A percentile compares a stretch with the other conserved stretches of the same genome.
These are phyloP conservation scores for Drosophila austrosaltans DNA, from an alignment of 2,888 invertebrate genomes.

Conservation along the genomic window DNA sequence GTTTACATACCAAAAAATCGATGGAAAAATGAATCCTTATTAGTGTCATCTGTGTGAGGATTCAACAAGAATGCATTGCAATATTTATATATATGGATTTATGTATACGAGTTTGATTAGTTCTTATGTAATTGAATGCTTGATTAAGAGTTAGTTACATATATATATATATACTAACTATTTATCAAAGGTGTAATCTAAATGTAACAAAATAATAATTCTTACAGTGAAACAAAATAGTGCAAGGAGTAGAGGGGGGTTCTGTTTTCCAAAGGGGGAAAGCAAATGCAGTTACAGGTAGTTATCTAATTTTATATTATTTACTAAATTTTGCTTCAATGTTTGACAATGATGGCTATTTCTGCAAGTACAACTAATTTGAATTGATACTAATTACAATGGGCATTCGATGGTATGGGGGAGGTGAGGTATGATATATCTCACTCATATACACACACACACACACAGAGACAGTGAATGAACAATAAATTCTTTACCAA, in stretches of 20 bases:
- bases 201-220: not conserved
- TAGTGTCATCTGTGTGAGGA: slow-evolving; percentile 73
- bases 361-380: not conserved
- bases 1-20: slow-evolving; percentile 74
- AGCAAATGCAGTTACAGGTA: not conserved
- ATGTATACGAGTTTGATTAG: slow-evolving; percentile 34
- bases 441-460: not conserved
- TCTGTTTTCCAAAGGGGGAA: not conserved
- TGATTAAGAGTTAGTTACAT: slow-evolving; percentile 21
- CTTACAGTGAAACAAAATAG: not conserved
- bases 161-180: not conserved
- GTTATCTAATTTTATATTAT: not conserved
- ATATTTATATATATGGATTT: not conserved
- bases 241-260: not conserved
- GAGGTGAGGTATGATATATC: not conserved
- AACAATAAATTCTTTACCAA: not conserved
- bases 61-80: slow-evolving; percentile 24
- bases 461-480: not conserved
- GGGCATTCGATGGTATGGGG: not conserved
- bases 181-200: not conserved
- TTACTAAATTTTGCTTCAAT: not conserved
- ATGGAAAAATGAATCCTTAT: slow-evolving; percentile 72
- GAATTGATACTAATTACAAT: not conserved
- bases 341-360: not conserved
- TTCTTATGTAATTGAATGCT: slow-evolving; percentile 16